Evolutionary conservation across 2,797 vertebrate genomes (phyloP).

Genomic region (Allobates femoralis): DNA sequence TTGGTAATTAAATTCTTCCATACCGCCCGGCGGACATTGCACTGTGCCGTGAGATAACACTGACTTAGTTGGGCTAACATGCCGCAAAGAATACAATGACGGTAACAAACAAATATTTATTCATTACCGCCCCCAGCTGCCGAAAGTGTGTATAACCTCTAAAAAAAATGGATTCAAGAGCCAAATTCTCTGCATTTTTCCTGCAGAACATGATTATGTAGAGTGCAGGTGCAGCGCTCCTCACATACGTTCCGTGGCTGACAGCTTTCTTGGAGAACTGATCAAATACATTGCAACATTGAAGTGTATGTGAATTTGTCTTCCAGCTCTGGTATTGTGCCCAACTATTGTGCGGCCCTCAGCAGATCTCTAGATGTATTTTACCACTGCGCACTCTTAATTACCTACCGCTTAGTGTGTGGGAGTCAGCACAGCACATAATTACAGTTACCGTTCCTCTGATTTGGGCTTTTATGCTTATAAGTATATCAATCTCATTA

Average conservation of each 20-base stretch:
- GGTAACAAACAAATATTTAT: slow-evolving; percentile 31
- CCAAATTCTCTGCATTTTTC: neutral
- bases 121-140: slow-evolving; percentile 42
- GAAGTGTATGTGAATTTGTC: neutral
- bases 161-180: neutral
- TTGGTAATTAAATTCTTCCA: no score
- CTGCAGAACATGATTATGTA: neutral
- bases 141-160: neutral
- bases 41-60: neutral
- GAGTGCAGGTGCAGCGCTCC: neutral
- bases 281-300: neutral
- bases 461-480: neutral
- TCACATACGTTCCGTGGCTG: neutral
- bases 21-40: neutral
- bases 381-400: neutral
- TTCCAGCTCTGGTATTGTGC: neutral
- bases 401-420: slow-evolving; percentile 4
- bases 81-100: neutral
- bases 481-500: neutral
- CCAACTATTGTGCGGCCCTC: neutral
- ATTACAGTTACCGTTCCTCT: neutral
- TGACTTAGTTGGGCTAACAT: slow-evolving; percentile 17
- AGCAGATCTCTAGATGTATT: slow-evolving; percentile 5
- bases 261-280: neutral
- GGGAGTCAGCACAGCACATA: neutral